These are phyloP conservation scores for Lamellibrachia satsuma DNA, from an alignment of 2,888 invertebrate species.

Conservation along the genomic window DNA sequence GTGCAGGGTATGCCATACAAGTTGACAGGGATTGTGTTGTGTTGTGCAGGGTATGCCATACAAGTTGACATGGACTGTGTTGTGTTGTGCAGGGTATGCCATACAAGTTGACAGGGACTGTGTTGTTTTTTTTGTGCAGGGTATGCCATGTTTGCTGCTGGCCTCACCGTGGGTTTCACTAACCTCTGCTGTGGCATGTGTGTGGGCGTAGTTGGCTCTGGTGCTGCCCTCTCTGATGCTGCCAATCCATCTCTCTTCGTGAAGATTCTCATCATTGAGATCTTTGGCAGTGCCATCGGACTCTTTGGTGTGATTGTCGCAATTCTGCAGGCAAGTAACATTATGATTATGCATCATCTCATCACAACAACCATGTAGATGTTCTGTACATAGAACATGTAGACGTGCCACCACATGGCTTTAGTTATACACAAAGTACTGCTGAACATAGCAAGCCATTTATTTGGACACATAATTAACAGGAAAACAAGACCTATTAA, in stretches of 20 bases:
- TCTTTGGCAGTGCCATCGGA: constrained; percentile 98
- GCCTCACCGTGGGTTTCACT: constrained; percentile 91
- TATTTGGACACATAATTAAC: neutral
- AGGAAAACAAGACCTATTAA: neutral
- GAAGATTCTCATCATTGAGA: constrained; percentile 97
- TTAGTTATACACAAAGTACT: neutral
- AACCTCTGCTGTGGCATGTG: constrained; percentile 96
- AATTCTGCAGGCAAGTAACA: constrained; percentile 70
- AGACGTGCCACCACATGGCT: neutral
- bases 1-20: neutral
- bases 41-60: neutral
- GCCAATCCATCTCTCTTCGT: constrained; percentile 96
- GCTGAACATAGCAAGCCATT: neutral
- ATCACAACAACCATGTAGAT: neutral
- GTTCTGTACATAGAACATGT: neutral
- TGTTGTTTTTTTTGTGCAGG: constrained; percentile 68
- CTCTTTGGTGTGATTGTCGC: constrained; percentile 98
- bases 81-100: neutral
- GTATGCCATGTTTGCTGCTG: constrained; percentile 95
- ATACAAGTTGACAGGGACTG: neutral
- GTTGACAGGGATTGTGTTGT: neutral
- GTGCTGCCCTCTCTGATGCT: constrained; percentile 97
- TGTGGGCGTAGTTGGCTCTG: constrained; percentile 97
- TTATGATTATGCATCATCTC: neutral
- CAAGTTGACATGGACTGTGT: neutral